phyloP scores from a whole-genome alignment of 2,888 invertebrate species.

The Callyntrura sp. region DNA sequence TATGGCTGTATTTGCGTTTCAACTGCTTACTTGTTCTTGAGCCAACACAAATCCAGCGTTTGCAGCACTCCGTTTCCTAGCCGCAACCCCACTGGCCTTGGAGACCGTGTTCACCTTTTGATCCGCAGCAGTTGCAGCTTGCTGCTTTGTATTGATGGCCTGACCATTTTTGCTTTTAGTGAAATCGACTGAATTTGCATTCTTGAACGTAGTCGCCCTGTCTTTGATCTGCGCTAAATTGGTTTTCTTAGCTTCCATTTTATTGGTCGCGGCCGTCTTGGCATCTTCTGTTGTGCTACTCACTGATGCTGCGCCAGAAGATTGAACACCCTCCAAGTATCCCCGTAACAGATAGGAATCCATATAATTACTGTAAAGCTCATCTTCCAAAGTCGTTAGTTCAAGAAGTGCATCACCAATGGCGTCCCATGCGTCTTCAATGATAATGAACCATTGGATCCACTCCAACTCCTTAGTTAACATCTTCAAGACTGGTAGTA shows the following conservation, averaged over 20 bases:
- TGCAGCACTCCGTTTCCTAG: too few relatives aligned
- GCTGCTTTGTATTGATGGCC: too few relatives aligned
- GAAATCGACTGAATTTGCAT: too few relatives aligned
- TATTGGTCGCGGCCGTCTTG: neutral
- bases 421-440: neutral
- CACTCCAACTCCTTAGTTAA: slow-evolving; percentile 19
- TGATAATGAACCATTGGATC: neutral
- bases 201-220: too few relatives aligned
- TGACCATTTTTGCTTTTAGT: neutral
- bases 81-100: too few relatives aligned
- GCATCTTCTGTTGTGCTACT: neutral
- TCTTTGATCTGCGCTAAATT: neutral
- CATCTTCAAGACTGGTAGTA: neutral
- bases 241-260: too few relatives aligned
- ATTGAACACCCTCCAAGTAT: neutral
- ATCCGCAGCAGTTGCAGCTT: too few relatives aligned
- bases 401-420: neutral
- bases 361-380: neutral
- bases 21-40: too few relatives aligned
- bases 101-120: too few relatives aligned
- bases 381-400: slow-evolving; percentile 33
- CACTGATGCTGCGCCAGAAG: neutral
- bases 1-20: too few relatives aligned
- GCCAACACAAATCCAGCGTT: too few relatives aligned
- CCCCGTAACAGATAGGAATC: slow-evolving; percentile 45